Evolutionary conservation across 1,140 invertebrate species (phyloP).

Genomic region (Trypoxylus dichotomus): DNA sequence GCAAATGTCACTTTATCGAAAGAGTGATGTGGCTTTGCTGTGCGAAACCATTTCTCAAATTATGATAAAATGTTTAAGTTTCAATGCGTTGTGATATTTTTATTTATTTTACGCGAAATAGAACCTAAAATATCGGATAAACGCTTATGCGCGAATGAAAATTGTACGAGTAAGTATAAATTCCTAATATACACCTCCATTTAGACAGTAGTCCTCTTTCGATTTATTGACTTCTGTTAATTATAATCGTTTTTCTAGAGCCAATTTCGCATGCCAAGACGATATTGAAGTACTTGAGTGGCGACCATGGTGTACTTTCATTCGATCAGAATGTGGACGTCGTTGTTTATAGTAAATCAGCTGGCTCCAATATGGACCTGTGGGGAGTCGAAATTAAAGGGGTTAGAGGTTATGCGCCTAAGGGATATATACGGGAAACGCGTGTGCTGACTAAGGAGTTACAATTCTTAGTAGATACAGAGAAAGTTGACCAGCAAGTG

Average conservation of each 20-base stretch:
- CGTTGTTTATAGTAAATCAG: conserved; percentile 71
- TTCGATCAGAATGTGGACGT: conserved; percentile 66
- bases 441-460: conserved; percentile 55
- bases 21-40: conserved; percentile 54
- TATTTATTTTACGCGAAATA: conserved; percentile 42
- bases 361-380: conserved; percentile 64
- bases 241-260: conserved; percentile 58
- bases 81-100: conserved; percentile 53
- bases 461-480: conserved; percentile 55
- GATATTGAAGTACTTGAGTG: conserved; percentile 60
- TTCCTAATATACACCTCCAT: conserved; percentile 28
- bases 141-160: conserved; percentile 62
- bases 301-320: conserved; percentile 62
- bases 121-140: conserved; percentile 59
- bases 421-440: conserved; percentile 55
- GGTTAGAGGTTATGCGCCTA: conserved; percentile 69
- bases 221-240: conserved; percentile 52
- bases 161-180: conserved; percentile 61
- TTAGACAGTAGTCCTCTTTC: conserved; percentile 49
- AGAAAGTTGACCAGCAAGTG: conserved; percentile 42
- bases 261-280: conserved; percentile 68
- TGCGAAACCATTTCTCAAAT: conserved; percentile 51
- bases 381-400: conserved; percentile 76
- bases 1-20: conserved; percentile 29
- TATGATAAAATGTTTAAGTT: conserved; percentile 57